Base-by-base conservation (phyloP, 2,113 vertebrate genomes). In the Laticauda laticaudata region DNA sequence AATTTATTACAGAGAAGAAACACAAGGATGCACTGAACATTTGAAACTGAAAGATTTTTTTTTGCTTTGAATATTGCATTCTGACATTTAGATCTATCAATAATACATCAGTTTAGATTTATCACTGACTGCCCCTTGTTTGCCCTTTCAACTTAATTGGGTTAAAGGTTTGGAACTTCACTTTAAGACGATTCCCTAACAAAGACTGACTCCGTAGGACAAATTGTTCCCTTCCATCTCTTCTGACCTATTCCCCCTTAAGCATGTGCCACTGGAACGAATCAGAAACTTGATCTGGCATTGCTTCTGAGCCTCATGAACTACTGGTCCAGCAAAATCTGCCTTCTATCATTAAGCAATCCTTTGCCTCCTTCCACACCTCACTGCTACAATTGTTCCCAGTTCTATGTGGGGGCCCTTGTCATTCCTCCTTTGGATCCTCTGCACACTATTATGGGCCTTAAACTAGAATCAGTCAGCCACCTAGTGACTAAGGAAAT, bases 331-430 rank as follows among this genome's bases (percentile, higher is more conserved):
- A 94, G 88, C 51, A 34, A 94, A 81, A 93, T 94, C 94, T 95
- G 95, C 93, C 95, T 20, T 81, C 95, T 97, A 96, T 96, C 96
- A 96, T 96, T 97, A 96, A 95, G 95, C 87, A 55, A 93, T 55
- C 39, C 92, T 94, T 95, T 90, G 34, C 23, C 12, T 54, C 92
- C 88, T 94, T 86, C 75, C 0, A 0, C 26, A 53, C 43, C 12
- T 86, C 90, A 92, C 94, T 24, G 48, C 54, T 21, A 86, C 92
- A 94, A 95, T 75, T 96, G 94, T 91, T 45, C 56, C 0, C 0
- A 86, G 75, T 54, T 61, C 10, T 12, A 18, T 92, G 55, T 92
- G 88, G 88, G 45, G 45, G 90, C 5, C 81, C 45, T 85, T 5
- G 4, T 57, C 69, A 59, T 12, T 5, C 0, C 64, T 20, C 18